Evolutionary conservation across 2,888 invertebrate genomes (phyloP).

Genomic region (Phengaris arion): DNA sequence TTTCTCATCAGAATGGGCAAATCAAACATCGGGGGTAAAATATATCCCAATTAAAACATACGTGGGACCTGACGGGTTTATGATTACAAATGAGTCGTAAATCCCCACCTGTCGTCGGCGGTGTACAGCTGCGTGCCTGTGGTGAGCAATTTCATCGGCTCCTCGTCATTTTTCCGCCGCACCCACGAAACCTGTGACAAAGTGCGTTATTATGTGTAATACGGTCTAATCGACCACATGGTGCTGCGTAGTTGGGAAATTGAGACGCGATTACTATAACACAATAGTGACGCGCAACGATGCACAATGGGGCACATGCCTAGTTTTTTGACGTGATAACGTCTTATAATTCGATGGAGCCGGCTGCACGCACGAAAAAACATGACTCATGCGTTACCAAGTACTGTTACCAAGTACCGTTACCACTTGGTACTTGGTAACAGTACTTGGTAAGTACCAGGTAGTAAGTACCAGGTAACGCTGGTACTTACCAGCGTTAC

Average conservation of each 20-base stretch:
- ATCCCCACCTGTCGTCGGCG: conserved; percentile 63
- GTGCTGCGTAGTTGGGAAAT: not conserved
- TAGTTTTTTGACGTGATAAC: no score
- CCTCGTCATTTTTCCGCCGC: conserved; percentile 69
- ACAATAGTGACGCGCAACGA: no score
- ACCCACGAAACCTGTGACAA: conserved; percentile 68
- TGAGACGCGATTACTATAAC: not conserved
- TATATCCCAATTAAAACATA: conserved; percentile 34
- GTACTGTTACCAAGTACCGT: no score
- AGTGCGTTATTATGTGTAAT: conserved; percentile 25
- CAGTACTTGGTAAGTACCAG: no score
- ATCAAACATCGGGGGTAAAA: conserved; percentile 29
- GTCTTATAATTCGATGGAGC: no score
- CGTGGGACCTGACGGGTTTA: conserved; percentile 38
- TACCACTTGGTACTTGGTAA: no score
- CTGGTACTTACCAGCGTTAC: no score
- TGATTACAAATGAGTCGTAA: conserved; percentile 38
- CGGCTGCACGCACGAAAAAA: no score
- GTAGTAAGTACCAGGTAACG: no score
- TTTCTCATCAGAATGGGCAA: conserved; percentile 26
- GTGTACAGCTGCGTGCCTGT: conserved; percentile 72
- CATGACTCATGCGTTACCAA: no score
- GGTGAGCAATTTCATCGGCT: conserved; percentile 69
- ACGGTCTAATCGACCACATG: conserved; percentile 19
- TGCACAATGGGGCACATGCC: no score